These are phyloP conservation scores for Erythrolamprus reginae DNA, from an alignment of 2,113 vertebrate genomes.

Conservation along the genomic window DNA sequence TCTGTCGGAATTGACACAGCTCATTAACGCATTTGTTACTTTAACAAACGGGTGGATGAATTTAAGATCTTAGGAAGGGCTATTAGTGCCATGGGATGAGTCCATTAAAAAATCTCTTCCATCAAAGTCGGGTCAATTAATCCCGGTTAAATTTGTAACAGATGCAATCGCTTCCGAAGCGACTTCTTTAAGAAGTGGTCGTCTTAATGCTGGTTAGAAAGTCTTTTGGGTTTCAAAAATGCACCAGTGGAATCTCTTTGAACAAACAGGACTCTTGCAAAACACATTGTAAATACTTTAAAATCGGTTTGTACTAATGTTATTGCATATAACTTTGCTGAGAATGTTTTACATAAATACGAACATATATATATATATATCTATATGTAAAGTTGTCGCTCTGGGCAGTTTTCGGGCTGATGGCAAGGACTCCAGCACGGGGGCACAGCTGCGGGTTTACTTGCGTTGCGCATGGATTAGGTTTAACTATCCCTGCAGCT, in stretches of 20 bases:
- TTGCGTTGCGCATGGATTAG: background rate
- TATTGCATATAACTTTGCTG: slow-evolving; percentile 59
- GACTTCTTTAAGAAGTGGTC: background rate
- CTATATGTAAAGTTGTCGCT: background rate
- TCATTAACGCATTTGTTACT: background rate
- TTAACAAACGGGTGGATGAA: background rate
- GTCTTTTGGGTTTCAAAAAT: slow-evolving; percentile 25
- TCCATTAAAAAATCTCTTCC: background rate
- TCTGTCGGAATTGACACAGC: background rate
- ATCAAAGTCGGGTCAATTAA: background rate
- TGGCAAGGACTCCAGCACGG: background rate
- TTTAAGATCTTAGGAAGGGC: too few relatives aligned
- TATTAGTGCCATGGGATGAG: background rate
- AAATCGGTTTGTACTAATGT: slow-evolving; percentile 66
- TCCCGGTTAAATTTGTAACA: background rate
- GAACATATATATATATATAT: background rate
- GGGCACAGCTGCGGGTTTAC: too few relatives aligned
- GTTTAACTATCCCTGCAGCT: background rate
- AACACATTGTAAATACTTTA: slow-evolving; percentile 52
- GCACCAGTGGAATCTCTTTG: slow-evolving; percentile 54
- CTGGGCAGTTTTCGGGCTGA: slow-evolving; percentile 4
- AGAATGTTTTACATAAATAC: slow-evolving; percentile 63
- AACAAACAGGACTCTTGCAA: slow-evolving; percentile 27
- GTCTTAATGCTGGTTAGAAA: background rate
- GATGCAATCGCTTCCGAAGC: background rate